phyloP scores from a whole-genome alignment of 2,888 invertebrate genomes.

The Cyaniris semiargus region DNA sequence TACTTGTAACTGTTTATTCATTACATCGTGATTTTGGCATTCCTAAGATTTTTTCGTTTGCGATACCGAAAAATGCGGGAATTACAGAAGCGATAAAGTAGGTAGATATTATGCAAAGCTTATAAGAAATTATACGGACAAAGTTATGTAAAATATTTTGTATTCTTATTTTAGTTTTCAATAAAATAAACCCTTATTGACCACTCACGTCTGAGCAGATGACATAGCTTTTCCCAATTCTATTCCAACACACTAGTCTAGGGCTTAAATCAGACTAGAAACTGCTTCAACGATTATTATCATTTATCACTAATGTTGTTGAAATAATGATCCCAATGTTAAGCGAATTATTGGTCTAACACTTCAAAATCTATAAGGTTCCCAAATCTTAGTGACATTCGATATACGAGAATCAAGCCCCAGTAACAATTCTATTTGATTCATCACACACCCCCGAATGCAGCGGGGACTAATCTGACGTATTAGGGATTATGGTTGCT shows the following conservation, averaged over 20 bases:
- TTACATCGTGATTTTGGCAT: background rate
- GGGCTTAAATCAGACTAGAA: too few relatives aligned
- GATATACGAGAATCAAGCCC: background rate
- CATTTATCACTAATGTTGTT: too few relatives aligned
- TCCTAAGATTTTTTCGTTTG: background rate
- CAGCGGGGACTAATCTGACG: background rate
- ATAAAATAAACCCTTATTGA: too few relatives aligned
- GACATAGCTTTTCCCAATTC: too few relatives aligned
- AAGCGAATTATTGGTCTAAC: too few relatives aligned
- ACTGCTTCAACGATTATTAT: too few relatives aligned
- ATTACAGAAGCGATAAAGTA: background rate
- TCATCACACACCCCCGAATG: background rate
- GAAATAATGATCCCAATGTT: too few relatives aligned
- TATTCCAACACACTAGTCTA: too few relatives aligned
- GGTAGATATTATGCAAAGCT: background rate
- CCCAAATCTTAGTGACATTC: background rate
- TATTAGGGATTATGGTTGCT: slow-evolving; percentile 3
- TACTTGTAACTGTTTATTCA: background rate
- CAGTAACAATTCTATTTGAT: background rate
- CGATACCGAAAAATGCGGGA: background rate
- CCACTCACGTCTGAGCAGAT: too few relatives aligned
- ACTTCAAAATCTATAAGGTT: too few relatives aligned
- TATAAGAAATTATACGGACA: background rate
- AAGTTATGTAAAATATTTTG: background rate
- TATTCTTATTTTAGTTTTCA: too few relatives aligned